Conservation (phyloP, 1,140 invertebrate genomes). For the Camponotus pennsylvanicus region DNA sequence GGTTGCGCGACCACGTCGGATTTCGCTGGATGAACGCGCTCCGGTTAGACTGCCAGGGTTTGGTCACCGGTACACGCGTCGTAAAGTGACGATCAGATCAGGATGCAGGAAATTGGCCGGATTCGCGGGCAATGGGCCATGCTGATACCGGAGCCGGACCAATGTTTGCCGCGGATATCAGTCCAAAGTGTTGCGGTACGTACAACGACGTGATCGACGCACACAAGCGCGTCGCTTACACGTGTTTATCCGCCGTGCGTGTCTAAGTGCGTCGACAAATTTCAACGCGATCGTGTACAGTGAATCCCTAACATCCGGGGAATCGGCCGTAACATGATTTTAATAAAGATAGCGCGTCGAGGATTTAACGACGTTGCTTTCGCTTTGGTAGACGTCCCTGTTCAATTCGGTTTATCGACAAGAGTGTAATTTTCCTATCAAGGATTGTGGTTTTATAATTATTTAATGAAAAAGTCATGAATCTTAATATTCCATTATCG, state of each 20-base stretch:
- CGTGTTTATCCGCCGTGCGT: neutral
- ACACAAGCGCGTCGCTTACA: neutral
- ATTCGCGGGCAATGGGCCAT: constrained; percentile 86
- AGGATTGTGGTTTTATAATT: neutral
- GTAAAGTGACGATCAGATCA: constrained; percentile 86
- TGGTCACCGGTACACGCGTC: constrained; percentile 79
- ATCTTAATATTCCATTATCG: neutral
- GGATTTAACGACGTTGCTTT: constrained; percentile 1
- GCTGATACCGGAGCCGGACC: constrained; percentile 78
- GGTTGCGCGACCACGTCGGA: constrained; percentile 18
- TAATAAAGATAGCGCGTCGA: constrained; percentile 49
- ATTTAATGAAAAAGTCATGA: neutral
- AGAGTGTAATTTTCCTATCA: neutral
- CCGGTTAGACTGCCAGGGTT: constrained; percentile 35
- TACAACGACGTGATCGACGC: constrained; percentile 50
- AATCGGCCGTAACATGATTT: neutral
- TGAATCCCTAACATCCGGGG: neutral
- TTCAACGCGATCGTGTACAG: constrained; percentile 35
- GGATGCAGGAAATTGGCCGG: constrained; percentile 85
- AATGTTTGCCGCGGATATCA: constrained; percentile 67
- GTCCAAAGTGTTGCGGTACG: constrained; percentile 63
- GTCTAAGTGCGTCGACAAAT: constrained; percentile 31
- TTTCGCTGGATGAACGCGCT: constrained; percentile 55
- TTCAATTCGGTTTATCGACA: constrained; percentile 1
- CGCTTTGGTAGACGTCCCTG: neutral